These are phyloP conservation scores for Pectinophora gossypiella DNA, from an alignment of 1,140 invertebrate species.

Conservation along the genomic window DNA sequence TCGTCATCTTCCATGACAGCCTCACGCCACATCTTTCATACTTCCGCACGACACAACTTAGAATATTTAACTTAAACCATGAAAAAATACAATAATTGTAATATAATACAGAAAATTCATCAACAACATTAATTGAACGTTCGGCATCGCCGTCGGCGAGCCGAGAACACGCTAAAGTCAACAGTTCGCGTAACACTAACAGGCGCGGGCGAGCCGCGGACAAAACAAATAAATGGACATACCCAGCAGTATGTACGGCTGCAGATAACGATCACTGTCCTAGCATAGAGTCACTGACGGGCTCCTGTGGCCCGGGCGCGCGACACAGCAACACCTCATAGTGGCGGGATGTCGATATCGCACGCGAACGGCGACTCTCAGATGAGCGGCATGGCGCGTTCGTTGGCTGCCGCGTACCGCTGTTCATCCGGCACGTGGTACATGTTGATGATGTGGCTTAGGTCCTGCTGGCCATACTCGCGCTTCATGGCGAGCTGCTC, in stretches of 20 bases:
- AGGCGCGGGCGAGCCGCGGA: constrained; percentile 32
- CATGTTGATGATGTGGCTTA: constrained; percentile 80
- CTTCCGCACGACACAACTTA: constrained; percentile 60
- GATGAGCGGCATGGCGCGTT: constrained; percentile 74
- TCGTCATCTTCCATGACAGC: constrained; percentile 49
- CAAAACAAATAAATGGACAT: constrained; percentile 71
- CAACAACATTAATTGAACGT: constrained; percentile 68
- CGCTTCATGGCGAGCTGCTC: constrained; percentile 79
- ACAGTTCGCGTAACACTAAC: constrained; percentile 62
- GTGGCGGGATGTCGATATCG: constrained; percentile 76
- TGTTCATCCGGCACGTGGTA: constrained; percentile 77
- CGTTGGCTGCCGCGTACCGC: constrained; percentile 63
- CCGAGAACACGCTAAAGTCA: constrained; percentile 43
- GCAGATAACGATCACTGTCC: constrained; percentile 58
- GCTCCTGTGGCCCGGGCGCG: constrained; percentile 22
- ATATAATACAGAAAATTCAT: constrained; percentile 67
- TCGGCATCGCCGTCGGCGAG: constrained; percentile 39
- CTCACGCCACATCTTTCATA: constrained; percentile 36
- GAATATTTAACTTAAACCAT: constrained; percentile 68
- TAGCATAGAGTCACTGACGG: constrained; percentile 54
- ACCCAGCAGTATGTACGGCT: constrained; percentile 64
- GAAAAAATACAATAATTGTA: constrained; percentile 72
- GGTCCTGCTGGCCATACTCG: constrained; percentile 79
- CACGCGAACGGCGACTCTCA: constrained; percentile 75
- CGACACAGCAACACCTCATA: constrained; percentile 59